phyloP scores from a whole-genome alignment of 1,140 invertebrate species.

The Zaprionus davidi region DNA sequence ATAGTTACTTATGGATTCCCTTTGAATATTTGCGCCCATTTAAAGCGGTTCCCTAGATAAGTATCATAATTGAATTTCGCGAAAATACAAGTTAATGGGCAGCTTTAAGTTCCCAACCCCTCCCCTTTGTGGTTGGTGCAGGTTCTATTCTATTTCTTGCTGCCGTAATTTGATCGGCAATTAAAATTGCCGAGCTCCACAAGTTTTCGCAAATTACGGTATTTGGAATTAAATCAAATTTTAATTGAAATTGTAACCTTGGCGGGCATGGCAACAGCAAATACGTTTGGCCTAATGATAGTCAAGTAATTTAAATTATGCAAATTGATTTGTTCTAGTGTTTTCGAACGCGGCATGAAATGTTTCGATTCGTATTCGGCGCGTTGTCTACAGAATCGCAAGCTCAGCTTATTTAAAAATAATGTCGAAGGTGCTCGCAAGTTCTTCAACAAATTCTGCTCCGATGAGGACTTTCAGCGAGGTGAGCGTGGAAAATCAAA shows the following conservation, averaged over 20 bases:
- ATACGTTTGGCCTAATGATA: neutral
- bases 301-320: constrained; percentile 15
- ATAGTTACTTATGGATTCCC: neutral
- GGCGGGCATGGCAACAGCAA: neutral
- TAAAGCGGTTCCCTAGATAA: neutral
- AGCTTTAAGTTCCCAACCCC: neutral
- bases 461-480: constrained; percentile 71
- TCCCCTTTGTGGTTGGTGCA: no score
- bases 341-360: constrained; percentile 78
- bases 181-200: constrained; percentile 18
- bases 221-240: constrained; percentile 12
- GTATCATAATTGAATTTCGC: neutral
- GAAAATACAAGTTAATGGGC: neutral
- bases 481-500: constrained; percentile 44
- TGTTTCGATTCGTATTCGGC: constrained; percentile 77
- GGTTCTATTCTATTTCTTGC: neutral
- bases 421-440: constrained; percentile 75
- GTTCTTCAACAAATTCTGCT: constrained; percentile 78
- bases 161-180: constrained; percentile 31
- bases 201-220: constrained; percentile 4
- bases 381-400: constrained; percentile 70
- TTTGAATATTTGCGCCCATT: neutral
- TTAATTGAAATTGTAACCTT: constrained; percentile 6
- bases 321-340: constrained; percentile 58
- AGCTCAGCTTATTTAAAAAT: constrained; percentile 64